Conservation (phyloP, 2,113 vertebrate species). For the Solea solea region DNA sequence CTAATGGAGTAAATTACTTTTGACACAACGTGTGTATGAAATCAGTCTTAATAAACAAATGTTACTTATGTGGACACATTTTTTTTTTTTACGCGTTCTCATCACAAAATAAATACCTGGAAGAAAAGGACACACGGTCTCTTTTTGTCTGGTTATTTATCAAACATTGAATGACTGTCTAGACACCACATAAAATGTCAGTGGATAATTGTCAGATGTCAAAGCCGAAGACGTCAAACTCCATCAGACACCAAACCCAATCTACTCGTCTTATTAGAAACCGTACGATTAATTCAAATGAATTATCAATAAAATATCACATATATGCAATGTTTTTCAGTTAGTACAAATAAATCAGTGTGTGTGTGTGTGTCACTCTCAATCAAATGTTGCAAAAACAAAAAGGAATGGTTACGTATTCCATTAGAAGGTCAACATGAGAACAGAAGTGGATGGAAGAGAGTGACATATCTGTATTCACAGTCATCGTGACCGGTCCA, state of each 20-base stretch:
- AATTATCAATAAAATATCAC: not conserved
- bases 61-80: not conserved
- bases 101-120: not conserved
- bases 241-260: not conserved
- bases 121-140: not conserved
- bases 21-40: not conserved
- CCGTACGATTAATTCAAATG: not conserved
- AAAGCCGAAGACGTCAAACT: not conserved
- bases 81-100: not conserved
- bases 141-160: constrained; percentile 29
- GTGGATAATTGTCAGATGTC: not conserved
- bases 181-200: constrained; percentile 21
- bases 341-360: not conserved
- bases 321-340: not conserved
- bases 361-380: not conserved
- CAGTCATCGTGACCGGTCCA: not conserved
- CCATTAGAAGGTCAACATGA: not conserved
- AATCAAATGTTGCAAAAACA: not conserved
- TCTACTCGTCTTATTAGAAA: not conserved
- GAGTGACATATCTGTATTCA: constrained; percentile 16
- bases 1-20: not conserved
- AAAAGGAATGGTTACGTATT: not conserved
- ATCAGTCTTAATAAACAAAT: not conserved
- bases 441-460: not conserved
- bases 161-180: constrained; percentile 10